Evolutionary conservation across 2,888 invertebrate species (phyloP).

Genomic region (Spodoptera exigua): DNA sequence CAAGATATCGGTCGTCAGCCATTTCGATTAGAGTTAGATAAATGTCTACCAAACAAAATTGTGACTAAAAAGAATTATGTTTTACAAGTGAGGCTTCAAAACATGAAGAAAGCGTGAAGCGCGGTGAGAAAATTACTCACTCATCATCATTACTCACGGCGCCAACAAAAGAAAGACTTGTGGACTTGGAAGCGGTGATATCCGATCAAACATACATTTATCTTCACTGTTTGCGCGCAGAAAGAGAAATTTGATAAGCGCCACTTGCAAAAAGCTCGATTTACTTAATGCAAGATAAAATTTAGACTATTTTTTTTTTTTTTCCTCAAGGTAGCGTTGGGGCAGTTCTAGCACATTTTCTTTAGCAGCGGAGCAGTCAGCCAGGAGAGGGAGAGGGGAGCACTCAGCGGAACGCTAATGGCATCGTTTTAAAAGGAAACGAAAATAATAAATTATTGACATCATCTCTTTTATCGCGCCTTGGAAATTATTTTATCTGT

Average conservation of each 20-base stretch:
- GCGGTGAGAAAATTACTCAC: constrained; percentile 35
- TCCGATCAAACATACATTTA: constrained; percentile 64
- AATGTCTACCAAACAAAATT: background rate
- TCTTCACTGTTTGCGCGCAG: constrained; percentile 48
- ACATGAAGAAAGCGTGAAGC: constrained; percentile 25
- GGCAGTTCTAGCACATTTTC: constrained; percentile 73
- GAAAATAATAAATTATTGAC: constrained; percentile 87
- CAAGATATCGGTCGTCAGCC: constrained; percentile 17
- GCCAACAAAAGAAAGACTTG: constrained; percentile 48
- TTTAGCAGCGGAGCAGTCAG: constrained; percentile 74
- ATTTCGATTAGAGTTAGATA: constrained; percentile 13
- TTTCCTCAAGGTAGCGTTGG: constrained; percentile 67
- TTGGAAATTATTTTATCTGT: constrained; percentile 74
- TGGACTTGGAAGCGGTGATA: constrained; percentile 54
- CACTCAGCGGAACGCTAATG: constrained; percentile 81
- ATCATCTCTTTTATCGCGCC: constrained; percentile 76
- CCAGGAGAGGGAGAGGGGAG: constrained; percentile 68
- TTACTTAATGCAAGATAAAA: constrained; percentile 75
- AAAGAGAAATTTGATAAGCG: constrained; percentile 71
- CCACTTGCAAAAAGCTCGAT: constrained; percentile 67
- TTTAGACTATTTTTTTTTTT: too few species aligned
- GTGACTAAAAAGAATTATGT: constrained; percentile 3
- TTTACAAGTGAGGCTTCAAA: constrained; percentile 13
- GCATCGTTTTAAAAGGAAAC: constrained; percentile 81
- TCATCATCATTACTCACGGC: constrained; percentile 52